A percentile compares a stretch with the other conserved stretches of the same genome.
These are phyloP conservation scores for Labrus mixtus DNA, from an alignment of 2,113 vertebrate genomes.

Conservation along the genomic window DNA sequence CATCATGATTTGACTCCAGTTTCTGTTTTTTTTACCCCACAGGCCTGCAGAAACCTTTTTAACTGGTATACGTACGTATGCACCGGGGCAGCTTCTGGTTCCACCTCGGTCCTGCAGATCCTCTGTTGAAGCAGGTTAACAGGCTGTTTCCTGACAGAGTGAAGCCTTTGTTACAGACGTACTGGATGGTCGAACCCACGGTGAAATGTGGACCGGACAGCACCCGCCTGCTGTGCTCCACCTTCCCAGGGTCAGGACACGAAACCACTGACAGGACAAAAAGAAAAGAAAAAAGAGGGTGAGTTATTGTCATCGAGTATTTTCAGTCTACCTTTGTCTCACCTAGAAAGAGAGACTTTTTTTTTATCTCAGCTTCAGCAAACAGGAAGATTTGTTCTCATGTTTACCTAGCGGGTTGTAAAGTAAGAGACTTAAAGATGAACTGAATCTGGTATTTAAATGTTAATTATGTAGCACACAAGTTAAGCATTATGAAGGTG, in stretches of 20 bases:
- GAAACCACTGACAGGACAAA: constrained; percentile 85
- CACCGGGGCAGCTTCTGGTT: constrained; percentile 92
- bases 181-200: constrained; percentile 91
- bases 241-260: constrained; percentile 90
- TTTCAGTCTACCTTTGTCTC: too few species aligned
- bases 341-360: too few species aligned
- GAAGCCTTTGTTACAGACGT: constrained; percentile 92
- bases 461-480: too few species aligned
- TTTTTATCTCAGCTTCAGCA: too few species aligned
- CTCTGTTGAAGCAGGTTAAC: constrained; percentile 90
- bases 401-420: too few species aligned
- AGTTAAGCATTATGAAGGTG: too few species aligned
- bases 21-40: background rate
- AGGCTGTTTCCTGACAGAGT: constrained; percentile 87
- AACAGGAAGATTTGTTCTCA: too few species aligned
- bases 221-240: constrained; percentile 92
- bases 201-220: constrained; percentile 90
- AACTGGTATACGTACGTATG: constrained; percentile 84
- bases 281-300: background rate
- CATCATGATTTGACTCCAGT: background rate
- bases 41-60: background rate
- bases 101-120: constrained; percentile 91
- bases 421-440: too few species aligned
- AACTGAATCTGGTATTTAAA: too few species aligned
- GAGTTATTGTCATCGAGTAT: background rate